Conservation (phyloP, 1,140 invertebrate genomes). For the Drosophila mauritiana region DNA sequence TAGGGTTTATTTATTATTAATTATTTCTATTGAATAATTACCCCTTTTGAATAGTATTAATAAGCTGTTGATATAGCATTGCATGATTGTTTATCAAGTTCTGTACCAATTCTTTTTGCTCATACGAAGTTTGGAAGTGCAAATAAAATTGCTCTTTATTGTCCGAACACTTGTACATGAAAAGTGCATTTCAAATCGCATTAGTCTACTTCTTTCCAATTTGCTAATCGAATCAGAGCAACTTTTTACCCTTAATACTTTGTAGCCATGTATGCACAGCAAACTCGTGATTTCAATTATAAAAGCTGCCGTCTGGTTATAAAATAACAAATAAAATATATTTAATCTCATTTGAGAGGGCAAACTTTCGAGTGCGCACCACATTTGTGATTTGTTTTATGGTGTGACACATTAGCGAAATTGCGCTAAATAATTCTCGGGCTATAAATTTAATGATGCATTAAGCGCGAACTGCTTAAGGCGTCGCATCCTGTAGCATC, state of each 20-base stretch:
- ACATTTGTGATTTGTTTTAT: conserved; percentile 58
- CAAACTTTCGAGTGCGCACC: conserved; percentile 19
- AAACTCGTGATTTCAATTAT: conserved; percentile 19
- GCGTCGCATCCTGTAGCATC: conserved; percentile 31
- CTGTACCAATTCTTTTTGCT: too few species aligned
- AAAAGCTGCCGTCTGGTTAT: conserved; percentile 1
- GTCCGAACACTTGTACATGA: not conserved
- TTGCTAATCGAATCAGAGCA: not conserved
- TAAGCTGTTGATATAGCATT: too few species aligned
- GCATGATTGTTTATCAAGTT: too few species aligned
- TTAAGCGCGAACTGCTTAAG: conserved; percentile 52
- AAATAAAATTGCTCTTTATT: too few species aligned
- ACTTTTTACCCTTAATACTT: conserved; percentile 2
- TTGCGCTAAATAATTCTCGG: conserved; percentile 69
- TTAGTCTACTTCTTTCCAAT: not conserved
- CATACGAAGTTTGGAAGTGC: too few species aligned
- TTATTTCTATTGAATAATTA: not conserved
- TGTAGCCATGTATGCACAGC: conserved; percentile 4
- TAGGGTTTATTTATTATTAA: not conserved
- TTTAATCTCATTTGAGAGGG: conserved; percentile 19
- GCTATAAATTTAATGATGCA: conserved; percentile 81
- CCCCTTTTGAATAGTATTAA: too few species aligned
- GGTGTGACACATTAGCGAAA: conserved; percentile 74
- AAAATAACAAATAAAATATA: conserved; percentile 11
- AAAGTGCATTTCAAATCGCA: not conserved